Conservation (phyloP, 2,797 vertebrate genomes). For the Sitta carolinensis region DNA sequence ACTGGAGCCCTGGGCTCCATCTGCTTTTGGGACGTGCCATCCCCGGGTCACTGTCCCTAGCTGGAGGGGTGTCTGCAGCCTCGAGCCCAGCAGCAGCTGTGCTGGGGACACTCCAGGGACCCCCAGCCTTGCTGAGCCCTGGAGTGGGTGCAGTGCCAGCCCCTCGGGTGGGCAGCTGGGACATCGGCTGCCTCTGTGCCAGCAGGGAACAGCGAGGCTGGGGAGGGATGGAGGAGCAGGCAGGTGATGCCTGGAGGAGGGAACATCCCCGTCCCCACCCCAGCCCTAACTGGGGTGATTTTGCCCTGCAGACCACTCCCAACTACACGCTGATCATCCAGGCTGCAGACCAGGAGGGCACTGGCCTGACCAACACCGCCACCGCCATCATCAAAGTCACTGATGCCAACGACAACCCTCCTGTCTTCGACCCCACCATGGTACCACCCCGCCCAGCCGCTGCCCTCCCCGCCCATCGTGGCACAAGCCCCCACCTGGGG, state of each 20-base stretch:
- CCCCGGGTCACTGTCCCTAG: neutral
- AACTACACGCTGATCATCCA: conserved; percentile 80
- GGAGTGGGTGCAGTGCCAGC: neutral
- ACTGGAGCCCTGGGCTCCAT: fast-evolving
- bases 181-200: fast-evolving
- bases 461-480: fast-evolving
- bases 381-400: conserved; percentile 73
- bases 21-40: fast-evolving
- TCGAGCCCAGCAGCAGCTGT: neutral
- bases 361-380: conserved; percentile 21
- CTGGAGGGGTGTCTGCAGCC: neutral
- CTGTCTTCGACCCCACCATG: conserved; percentile 67
- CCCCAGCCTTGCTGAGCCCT: neutral
- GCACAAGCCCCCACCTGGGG: fast-evolving
- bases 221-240: neutral
- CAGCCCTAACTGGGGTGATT: neutral
- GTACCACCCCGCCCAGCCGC: conserved; percentile 11
- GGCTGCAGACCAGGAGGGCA: conserved; percentile 78
- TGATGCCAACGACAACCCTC: conserved; percentile 84
- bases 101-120: neutral
- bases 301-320: conserved; percentile 71
- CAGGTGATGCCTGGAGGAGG: neutral
- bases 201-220: neutral
- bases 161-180: neutral
- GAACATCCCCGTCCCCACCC: fast-evolving